Evolutionary conservation across 2,888 invertebrate genomes (phyloP).

Genomic region (Girardia tigrina): DNA sequence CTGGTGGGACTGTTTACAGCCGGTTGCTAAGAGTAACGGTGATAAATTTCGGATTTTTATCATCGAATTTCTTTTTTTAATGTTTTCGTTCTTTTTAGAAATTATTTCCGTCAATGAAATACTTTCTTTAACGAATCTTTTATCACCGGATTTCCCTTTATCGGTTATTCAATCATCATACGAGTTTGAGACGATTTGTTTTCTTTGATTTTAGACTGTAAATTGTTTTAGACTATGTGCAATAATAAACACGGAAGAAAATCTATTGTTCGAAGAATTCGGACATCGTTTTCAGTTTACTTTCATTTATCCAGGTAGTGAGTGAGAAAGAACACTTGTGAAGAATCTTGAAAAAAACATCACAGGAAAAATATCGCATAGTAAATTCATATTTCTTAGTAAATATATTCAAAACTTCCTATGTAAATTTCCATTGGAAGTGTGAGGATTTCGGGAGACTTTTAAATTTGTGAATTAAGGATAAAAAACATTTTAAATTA

Average conservation of each 20-base stretch:
- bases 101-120: neutral
- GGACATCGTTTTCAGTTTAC: neutral
- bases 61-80: neutral
- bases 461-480: too few species aligned
- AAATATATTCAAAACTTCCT: too few species aligned
- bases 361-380: too few species aligned
- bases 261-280: neutral
- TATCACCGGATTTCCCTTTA: neutral
- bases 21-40: neutral
- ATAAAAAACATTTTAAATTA: too few species aligned
- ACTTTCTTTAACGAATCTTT: neutral
- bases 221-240: neutral
- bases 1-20: neutral
- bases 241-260: too few species aligned
- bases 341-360: neutral
- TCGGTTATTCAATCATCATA: neutral
- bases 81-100: neutral
- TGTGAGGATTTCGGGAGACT: too few species aligned
- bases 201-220: neutral
- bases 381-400: too few species aligned
- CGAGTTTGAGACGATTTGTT: neutral
- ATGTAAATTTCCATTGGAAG: too few species aligned
- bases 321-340: neutral
- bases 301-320: neutral
- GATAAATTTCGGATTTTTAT: neutral